A percentile compares a stretch with the other conserved stretches of the same genome.
These are phyloP conservation scores for Scelioninae gen. 1 DNA, from an alignment of 2,888 invertebrate species.

Conservation along the genomic window DNA sequence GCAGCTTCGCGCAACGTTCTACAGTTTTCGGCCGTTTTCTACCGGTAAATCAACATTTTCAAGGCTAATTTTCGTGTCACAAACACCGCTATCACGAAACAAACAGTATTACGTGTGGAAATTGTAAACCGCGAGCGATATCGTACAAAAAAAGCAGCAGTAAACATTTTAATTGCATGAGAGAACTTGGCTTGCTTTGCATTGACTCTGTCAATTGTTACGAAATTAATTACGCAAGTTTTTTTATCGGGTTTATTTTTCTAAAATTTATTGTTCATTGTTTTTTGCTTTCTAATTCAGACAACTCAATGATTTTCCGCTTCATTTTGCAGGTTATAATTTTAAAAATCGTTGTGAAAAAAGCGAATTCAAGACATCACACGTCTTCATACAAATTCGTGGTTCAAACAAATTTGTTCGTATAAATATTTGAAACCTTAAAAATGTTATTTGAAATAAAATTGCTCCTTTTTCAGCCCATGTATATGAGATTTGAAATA, in stretches of 20 bases:
- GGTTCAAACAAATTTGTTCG: no score
- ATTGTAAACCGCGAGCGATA: conserved; percentile 11
- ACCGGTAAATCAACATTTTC: conserved; percentile 61
- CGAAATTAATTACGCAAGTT: conserved; percentile 61
- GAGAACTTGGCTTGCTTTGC: conserved; percentile 46
- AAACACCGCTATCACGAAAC: no score
- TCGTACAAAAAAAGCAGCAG: conserved; percentile 31
- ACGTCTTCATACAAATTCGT: no score
- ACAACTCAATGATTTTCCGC: not conserved
- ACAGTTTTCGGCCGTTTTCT: conserved; percentile 62
- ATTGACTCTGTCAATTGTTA: conserved; percentile 31
- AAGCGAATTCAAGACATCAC: no score
- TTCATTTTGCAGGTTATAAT: not conserved
- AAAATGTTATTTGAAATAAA: no score
- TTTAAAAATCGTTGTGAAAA: no score
- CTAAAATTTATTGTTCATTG: not conserved
- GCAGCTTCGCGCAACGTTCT: conserved; percentile 60
- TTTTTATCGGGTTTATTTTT: not conserved
- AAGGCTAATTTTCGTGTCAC: conserved; percentile 11
- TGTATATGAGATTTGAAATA: no score
- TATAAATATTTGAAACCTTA: no score
- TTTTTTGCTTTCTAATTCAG: conserved; percentile 7
- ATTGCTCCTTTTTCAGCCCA: no score
- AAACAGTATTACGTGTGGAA: conserved; percentile 13
- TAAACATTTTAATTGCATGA: conserved; percentile 31